These are phyloP conservation scores for Leuciscus idus DNA, from an alignment of 2,113 vertebrate species.

Conservation along the genomic window DNA sequence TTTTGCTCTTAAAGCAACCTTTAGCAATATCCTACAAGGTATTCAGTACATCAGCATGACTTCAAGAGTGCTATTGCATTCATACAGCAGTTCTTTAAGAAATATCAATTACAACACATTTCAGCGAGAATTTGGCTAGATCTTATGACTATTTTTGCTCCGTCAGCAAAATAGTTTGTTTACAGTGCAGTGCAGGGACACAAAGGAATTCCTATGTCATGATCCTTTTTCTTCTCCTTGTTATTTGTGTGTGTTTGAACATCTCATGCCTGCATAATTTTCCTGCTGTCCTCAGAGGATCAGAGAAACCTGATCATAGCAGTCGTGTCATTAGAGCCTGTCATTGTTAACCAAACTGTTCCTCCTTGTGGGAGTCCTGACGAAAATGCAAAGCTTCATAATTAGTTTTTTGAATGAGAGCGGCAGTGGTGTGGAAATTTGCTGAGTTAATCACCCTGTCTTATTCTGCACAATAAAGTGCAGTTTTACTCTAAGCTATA, in stretches of 20 bases:
- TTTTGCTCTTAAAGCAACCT: no score
- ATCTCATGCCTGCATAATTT: neutral
- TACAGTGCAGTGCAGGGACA: conserved; percentile 1
- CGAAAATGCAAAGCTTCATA: conserved; percentile 64
- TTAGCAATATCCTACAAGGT: neutral
- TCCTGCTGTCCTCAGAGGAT: conserved; percentile 2
- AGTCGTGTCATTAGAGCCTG: conserved; percentile 45
- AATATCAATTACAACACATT: neutral
- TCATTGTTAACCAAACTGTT: conserved; percentile 59
- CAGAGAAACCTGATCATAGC: conserved; percentile 11
- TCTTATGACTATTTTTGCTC: neutral
- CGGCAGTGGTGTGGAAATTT: conserved; percentile 64
- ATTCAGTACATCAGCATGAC: neutral
- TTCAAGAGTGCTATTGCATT: neutral
- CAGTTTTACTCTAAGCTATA: neutral
- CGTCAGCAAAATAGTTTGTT: neutral
- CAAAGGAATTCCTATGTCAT: neutral
- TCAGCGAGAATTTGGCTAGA: neutral
- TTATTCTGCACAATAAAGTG: neutral
- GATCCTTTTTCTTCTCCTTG: conserved; percentile 3
- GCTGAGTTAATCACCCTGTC: conserved; percentile 56
- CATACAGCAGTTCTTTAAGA: neutral
- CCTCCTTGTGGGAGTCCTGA: conserved; percentile 46
- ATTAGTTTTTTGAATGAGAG: conserved; percentile 67
- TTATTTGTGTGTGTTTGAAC: conserved; percentile 26